A percentile compares a stretch with the other conserved stretches of the same genome.
Conservation (phyloP, 1,140 invertebrate genomes). For the Plodia interpunctella region DNA sequence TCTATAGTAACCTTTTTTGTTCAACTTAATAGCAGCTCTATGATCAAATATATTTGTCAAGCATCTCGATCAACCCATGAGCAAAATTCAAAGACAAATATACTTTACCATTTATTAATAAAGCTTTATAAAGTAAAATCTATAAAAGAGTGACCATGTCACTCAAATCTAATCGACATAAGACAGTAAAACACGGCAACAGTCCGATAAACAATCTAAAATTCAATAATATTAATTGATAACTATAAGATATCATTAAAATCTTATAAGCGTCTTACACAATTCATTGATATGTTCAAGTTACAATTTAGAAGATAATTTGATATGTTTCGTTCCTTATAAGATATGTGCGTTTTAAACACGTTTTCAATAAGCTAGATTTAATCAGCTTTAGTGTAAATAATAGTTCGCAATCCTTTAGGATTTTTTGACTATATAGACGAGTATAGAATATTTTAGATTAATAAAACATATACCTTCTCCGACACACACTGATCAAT, state of each 20-base stretch:
- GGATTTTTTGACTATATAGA: no score
- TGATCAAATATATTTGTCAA: no score
- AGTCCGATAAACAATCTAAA: slow-evolving; percentile 5
- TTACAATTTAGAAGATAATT: slow-evolving; percentile 9
- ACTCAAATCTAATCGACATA: slow-evolving; percentile 21
- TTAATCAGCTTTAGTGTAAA: neutral
- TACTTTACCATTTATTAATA: no score
- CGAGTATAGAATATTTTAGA: no score
- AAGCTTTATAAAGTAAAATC: no score
- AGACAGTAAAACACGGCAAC: slow-evolving; percentile 26
- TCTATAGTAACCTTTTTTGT: no score
- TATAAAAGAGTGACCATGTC: neutral
- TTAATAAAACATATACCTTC: no score
- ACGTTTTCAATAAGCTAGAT: neutral
- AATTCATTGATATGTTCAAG: slow-evolving; percentile 3
- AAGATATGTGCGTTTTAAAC: neutral
- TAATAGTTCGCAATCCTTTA: neutral
- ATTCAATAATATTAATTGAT: neutral
- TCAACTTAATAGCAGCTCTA: no score
- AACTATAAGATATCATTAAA: neutral
- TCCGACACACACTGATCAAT: no score
- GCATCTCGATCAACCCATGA: no score
- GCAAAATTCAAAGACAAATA: no score
- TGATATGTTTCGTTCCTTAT: slow-evolving; percentile 15
- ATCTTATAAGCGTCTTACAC: neutral